Evolutionary conservation across 1,140 invertebrate genomes (phyloP).

Genomic region (Bursaphelenchus mucronatus): DNA sequence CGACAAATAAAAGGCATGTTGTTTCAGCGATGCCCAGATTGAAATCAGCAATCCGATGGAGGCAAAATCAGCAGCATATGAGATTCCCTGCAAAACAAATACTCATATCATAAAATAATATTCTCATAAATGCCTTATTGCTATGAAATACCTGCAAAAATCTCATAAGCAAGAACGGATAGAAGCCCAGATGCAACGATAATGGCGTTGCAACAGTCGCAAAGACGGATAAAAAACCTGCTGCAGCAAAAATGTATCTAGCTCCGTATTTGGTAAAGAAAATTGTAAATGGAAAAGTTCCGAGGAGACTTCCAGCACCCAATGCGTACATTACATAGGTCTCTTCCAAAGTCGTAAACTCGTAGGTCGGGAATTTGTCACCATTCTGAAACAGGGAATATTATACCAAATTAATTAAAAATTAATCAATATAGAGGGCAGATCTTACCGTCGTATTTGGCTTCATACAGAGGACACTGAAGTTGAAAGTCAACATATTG

Average conservation of each 20-base stretch:
- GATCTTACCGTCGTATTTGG: conserved; percentile 17
- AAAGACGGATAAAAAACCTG: conserved; percentile 9
- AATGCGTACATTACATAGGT: conserved; percentile 35
- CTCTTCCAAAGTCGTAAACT: conserved; percentile 3
- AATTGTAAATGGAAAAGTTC: conserved; percentile 33
- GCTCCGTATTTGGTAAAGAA: conserved; percentile 4
- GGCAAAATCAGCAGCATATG: conserved; percentile 31
- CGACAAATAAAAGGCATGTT: conserved; percentile 18
- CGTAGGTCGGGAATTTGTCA: background rate
- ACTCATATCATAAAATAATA: background rate
- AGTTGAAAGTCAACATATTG: conserved; percentile 47
- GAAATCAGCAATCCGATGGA: conserved; percentile 17
- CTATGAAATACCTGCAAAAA: conserved; percentile 1
- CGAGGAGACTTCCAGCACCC: conserved; percentile 30
- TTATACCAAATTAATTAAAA: background rate
- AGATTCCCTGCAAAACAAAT: conserved; percentile 4
- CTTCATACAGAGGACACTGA: conserved; percentile 14
- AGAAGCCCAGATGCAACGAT: background rate
- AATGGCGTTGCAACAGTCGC: conserved; percentile 9
- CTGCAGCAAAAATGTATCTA: conserved; percentile 3
- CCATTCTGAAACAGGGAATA: background rate
- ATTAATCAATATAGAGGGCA: background rate
- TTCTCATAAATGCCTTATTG: background rate
- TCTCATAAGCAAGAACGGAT: conserved; percentile 2
- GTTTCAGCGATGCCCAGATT: conserved; percentile 19